Base-by-base conservation (phyloP, 2,113 vertebrate genomes). In the Notarius quadriscutis region DNA sequence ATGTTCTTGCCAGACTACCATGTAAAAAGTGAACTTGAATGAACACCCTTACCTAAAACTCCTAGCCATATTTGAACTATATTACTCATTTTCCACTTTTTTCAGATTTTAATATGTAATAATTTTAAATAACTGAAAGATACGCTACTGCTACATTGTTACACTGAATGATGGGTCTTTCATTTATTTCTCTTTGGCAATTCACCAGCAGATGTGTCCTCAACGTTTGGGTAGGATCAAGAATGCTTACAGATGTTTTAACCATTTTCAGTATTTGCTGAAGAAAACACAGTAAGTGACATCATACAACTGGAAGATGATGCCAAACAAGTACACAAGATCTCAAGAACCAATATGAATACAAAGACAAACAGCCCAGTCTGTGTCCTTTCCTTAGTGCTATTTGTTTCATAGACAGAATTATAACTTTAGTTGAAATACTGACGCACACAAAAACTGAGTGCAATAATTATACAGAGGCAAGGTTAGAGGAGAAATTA, bases 361-460 rank as follows among this genome's bases (percentile, higher is more conserved):
- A 51, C 6, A 4, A 6, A 27, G 50, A 55, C 25, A 79, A 79
- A 79, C 14, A 55, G 51, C 6, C 51, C 51, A 55, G 57, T 27
- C 71, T 78, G 69, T 25, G 15, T 58, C 20, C 34, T 22, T 27
- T 67, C 22, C 15, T 41, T 88, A 75, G 75, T 81, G 30, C 5
- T 50, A 27, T 77, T 50, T 83, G 60, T 51, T 48, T 50, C n/a
- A 17, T 34, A 30, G 48, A 8, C 51, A n/a, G 58, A 89, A 86
- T 72, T 81, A 81, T 48, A 55, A 30, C 41, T 80, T 25, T 78
- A 50, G 60, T n/a, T 81, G 20, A 18, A 69, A 69, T 86, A 81
- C 86, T 74, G 86, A 82, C 86, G 74, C 79, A 17, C 20, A n/a
- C 85, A 81, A 27, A 86, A 86, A 57, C 34, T n/a, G 30, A n/a